A percentile compares a stretch with the other conserved stretches of the same genome.
Conservation (phyloP, 2,888 invertebrate species). For the Nephrotoma appendiculata region DNA sequence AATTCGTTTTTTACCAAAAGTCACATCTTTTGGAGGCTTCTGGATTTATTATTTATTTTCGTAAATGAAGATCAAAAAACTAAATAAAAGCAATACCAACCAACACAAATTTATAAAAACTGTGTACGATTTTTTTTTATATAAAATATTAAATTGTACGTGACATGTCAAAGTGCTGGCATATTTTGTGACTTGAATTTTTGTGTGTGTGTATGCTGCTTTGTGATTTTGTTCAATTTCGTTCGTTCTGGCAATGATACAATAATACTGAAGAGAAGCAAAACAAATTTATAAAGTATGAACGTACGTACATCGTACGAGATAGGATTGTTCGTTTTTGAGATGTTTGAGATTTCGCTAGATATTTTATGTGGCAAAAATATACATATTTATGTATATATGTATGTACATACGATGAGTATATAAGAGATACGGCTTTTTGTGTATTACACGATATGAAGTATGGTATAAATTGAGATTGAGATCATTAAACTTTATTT, state of each 20-base stretch:
- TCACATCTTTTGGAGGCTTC: background rate
- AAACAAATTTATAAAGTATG: background rate
- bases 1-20: too few relatives aligned
- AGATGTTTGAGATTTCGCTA: background rate
- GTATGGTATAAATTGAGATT: background rate
- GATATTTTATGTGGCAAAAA: background rate
- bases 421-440: background rate
- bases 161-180: background rate
- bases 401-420: too few relatives aligned
- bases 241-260: background rate
- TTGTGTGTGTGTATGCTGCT: background rate
- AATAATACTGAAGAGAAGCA: background rate
- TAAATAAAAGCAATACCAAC: background rate
- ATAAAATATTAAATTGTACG: background rate
- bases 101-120: background rate
- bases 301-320: background rate
- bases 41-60: background rate
- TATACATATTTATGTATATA: background rate
- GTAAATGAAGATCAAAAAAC: background rate
- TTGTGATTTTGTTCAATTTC: background rate
- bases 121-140: background rate
- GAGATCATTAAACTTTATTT: background rate
- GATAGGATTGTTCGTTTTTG: background rate
- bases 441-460: background rate
- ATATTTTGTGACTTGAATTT: background rate